Evolutionary conservation across 2,113 vertebrate species (phyloP).

Genomic region (Phalacrocorax brasilianus): DNA sequence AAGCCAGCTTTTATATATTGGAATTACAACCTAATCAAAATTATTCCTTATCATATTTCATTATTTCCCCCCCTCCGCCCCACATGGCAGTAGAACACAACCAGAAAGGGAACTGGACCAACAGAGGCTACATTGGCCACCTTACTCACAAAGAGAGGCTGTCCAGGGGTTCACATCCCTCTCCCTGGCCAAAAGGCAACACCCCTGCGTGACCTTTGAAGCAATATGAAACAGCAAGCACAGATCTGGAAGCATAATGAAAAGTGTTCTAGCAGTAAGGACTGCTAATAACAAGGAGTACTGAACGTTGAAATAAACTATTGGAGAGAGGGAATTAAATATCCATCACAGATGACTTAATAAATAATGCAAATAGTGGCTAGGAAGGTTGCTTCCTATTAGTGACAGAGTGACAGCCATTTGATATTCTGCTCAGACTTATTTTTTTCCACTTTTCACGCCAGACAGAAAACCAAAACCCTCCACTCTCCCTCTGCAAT

Average conservation of each 20-base stretch:
- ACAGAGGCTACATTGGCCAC: accelerated
- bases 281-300: not conserved
- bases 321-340: not conserved
- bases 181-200: not conserved
- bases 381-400: not conserved
- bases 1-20: not conserved
- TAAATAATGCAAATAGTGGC: not conserved
- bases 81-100: accelerated
- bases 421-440: not conserved
- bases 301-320: not conserved
- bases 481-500: not conserved
- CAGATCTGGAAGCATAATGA: not conserved
- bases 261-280: not conserved
- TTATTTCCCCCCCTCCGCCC: not conserved
- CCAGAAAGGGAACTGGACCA: not conserved
- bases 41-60: not conserved
- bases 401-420: not conserved
- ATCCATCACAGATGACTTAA: not conserved
- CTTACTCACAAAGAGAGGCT: not conserved
- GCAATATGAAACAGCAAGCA: not conserved
- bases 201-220: too few relatives aligned
- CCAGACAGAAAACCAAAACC: not conserved
- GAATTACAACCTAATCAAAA: not conserved
- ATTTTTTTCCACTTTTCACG: too few relatives aligned
- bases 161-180: not conserved